Evolutionary conservation across 2,888 invertebrate species (phyloP).

Genomic region (Hirtodrosophila alboralis): DNA sequence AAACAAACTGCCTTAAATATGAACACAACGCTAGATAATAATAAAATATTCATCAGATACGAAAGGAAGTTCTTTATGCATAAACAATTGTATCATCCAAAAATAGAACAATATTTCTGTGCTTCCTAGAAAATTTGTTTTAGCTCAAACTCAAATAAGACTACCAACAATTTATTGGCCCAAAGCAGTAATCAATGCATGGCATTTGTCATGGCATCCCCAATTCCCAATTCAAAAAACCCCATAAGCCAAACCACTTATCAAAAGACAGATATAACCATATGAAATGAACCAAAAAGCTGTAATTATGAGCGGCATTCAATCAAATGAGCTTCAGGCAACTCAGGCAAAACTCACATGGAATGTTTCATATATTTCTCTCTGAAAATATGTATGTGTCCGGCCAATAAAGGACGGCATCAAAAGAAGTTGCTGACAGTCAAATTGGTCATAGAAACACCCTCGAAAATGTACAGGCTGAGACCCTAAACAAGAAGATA

Average conservation of each 20-base stretch:
- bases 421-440: constrained; percentile 69
- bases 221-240: too few species aligned
- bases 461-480: constrained; percentile 3
- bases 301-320: constrained; percentile 73
- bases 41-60: too few species aligned
- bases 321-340: constrained; percentile 60
- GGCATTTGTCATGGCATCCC: constrained; percentile 50
- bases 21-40: too few species aligned
- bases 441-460: constrained; percentile 59
- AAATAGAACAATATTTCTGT: too few species aligned
- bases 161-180: constrained; percentile 36
- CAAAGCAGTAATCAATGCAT: constrained; percentile 49
- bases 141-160: too few species aligned
- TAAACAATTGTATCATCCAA: too few species aligned
- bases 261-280: constrained; percentile 42
- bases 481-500: constrained; percentile 43
- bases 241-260: too few species aligned
- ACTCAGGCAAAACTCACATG: constrained; percentile 18
- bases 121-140: too few species aligned
- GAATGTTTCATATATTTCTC: constrained; percentile 26
- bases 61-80: too few species aligned
- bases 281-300: constrained; percentile 53
- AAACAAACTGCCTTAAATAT: too few species aligned
- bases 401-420: constrained; percentile 51
- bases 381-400: too few species aligned